These are phyloP conservation scores for Melanotaenia duboulayi DNA, from an alignment of 2,113 vertebrate species.

Conservation along the genomic window DNA sequence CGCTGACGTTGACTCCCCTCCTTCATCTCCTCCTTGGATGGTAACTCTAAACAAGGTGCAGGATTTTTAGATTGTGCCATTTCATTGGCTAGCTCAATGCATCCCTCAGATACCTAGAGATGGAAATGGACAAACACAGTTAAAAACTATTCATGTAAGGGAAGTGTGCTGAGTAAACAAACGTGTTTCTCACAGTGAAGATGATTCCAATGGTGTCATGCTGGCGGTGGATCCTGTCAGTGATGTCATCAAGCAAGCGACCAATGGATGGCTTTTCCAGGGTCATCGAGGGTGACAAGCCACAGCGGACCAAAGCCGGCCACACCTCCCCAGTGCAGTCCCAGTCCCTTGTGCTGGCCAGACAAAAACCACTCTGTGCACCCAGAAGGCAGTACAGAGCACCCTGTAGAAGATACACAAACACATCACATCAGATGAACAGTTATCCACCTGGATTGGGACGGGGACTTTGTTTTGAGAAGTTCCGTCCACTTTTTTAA, in stretches of 20 bases:
- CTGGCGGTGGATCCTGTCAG: constrained; percentile 93
- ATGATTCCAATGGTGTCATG: constrained; percentile 95
- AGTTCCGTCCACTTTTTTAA: not conserved
- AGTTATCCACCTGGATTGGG: not conserved
- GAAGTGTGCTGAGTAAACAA: not conserved
- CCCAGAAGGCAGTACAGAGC: constrained; percentile 96
- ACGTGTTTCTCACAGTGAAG: constrained; percentile 86
- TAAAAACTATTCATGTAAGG: not conserved
- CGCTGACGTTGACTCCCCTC: constrained; percentile 87
- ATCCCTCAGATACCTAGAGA: constrained; percentile 87
- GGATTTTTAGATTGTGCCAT: constrained; percentile 82
- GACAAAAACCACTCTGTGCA: constrained; percentile 87
- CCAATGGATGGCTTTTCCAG: constrained; percentile 94
- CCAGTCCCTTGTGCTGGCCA: constrained; percentile 93
- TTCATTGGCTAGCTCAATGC: constrained; percentile 81
- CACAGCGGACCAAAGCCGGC: constrained; percentile 94
- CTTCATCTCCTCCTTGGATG: constrained; percentile 83
- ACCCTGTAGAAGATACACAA: constrained; percentile 80
- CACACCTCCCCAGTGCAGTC: constrained; percentile 92
- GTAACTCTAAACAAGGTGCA: constrained; percentile 63
- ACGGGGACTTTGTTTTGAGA: not conserved
- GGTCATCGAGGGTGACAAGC: constrained; percentile 91
- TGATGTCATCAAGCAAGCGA: constrained; percentile 92
- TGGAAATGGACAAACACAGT: constrained; percentile 4
- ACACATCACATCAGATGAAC: not conserved